phyloP scores from a whole-genome alignment of 1,140 invertebrate species.

The Apis laboriosa region DNA sequence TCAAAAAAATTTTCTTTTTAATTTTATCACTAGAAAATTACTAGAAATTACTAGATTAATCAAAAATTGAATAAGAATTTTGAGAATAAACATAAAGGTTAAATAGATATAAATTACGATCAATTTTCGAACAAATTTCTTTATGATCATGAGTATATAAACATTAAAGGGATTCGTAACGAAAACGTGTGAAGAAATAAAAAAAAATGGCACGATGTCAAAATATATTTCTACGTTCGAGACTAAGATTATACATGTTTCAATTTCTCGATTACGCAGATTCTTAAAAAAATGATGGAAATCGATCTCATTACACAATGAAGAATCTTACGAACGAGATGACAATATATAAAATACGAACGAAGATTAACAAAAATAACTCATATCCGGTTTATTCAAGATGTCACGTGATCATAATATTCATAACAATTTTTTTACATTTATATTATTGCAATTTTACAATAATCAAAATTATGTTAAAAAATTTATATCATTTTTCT shows the following conservation, averaged over 20 bases:
- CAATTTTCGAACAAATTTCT: too few relatives aligned
- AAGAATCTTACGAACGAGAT: neutral
- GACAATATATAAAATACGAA: slow-evolving; percentile 5
- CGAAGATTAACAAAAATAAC: slow-evolving; percentile 48
- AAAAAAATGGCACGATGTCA: neutral
- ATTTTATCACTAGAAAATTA: too few relatives aligned
- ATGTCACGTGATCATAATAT: neutral
- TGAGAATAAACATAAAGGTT: too few relatives aligned
- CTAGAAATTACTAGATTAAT: too few relatives aligned
- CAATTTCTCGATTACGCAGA: neutral
- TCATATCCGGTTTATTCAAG: neutral
- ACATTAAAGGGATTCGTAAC: neutral
- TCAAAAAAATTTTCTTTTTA: too few relatives aligned
- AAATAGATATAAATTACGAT: too few relatives aligned
- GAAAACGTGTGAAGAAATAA: fast-evolving
- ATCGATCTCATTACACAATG: neutral
- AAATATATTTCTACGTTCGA: slow-evolving; percentile 47
- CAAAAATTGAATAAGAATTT: too few relatives aligned
- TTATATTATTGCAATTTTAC: too few relatives aligned
- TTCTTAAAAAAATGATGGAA: neutral
- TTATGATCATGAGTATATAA: too few relatives aligned
- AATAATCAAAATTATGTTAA: too few relatives aligned
- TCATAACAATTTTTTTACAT: too few relatives aligned
- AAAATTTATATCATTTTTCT: too few relatives aligned
- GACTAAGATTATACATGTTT: neutral